These are phyloP conservation scores for Callosobruchus maculatus DNA, from an alignment of 2,888 invertebrate species.

Conservation along the genomic window DNA sequence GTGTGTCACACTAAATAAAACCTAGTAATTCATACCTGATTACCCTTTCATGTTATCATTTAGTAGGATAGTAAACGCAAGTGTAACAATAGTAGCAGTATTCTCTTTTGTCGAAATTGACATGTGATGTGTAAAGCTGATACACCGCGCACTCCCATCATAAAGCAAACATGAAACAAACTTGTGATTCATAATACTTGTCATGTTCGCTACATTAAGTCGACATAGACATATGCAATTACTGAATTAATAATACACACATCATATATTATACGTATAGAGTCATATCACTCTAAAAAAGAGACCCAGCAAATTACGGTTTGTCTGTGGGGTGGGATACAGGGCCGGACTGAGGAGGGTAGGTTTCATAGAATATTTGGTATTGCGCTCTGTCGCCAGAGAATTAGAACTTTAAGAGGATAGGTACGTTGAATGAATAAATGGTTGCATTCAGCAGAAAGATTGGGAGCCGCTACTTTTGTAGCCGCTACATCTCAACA, in stretches of 20 bases:
- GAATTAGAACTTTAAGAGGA: no score
- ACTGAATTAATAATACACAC: not conserved
- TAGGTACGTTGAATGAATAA: no score
- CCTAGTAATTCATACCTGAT: no score
- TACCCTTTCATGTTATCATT: not conserved
- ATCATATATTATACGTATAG: not conserved
- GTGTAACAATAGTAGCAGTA: not conserved
- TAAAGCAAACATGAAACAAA: not conserved
- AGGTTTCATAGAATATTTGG: not conserved
- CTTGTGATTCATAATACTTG: not conserved
- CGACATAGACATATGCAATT: not conserved
- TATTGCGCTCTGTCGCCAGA: no score
- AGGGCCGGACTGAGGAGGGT: not conserved
- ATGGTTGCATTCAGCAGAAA: no score
- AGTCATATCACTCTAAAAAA: not conserved
- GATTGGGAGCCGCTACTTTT: no score
- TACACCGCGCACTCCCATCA: not conserved
- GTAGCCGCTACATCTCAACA: no score
- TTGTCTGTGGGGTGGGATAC: not conserved
- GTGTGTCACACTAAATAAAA: no score
- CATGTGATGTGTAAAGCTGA: not conserved
- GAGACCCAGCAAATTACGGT: not conserved
- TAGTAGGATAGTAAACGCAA: not conserved
- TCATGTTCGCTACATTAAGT: not conserved
- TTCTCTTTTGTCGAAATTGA: not conserved